Evolutionary conservation across 2,888 invertebrate genomes (phyloP).

Genomic region (Sarcophaga rosellei): DNA sequence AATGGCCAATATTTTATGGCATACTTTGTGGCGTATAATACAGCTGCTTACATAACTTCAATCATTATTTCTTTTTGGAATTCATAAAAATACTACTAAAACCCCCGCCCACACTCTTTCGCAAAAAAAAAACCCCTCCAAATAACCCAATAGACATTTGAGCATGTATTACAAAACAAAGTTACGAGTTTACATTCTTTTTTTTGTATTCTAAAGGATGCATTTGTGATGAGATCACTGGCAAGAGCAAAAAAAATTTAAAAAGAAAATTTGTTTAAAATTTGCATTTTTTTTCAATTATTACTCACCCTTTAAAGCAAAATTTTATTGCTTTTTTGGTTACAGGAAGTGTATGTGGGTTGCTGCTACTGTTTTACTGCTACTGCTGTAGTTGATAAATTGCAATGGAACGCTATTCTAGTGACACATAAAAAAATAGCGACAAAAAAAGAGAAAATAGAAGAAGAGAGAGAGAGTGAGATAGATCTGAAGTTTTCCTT

Average conservation of each 20-base stretch:
- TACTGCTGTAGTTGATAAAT: not conserved
- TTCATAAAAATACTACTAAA: not conserved
- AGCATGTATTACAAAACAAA: not conserved
- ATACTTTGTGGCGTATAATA: not conserved
- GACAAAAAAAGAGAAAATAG: not conserved
- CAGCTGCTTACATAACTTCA: constrained; percentile 1
- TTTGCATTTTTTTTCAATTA: no score
- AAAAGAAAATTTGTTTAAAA: not conserved
- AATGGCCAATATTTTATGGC: not conserved
- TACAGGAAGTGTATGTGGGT: constrained; percentile 32
- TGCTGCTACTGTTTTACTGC: constrained; percentile 7
- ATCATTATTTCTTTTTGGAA: not conserved
- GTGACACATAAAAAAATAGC: constrained; percentile 51
- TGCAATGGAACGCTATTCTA: constrained; percentile 47
- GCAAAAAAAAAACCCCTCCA: not conserved
- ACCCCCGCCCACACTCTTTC: not conserved
- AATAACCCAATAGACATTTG: not conserved
- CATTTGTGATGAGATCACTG: not conserved
- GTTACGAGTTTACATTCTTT: not conserved
- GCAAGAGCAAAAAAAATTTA: not conserved
- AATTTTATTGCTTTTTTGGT: no score
- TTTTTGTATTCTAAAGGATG: not conserved
- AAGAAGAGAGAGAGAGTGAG: not conserved
- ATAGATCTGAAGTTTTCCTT: constrained; percentile 34
- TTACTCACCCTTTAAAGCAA: no score